These are phyloP conservation scores for Natator depressus DNA, from an alignment of 2,113 vertebrate species.

Conservation along the genomic window DNA sequence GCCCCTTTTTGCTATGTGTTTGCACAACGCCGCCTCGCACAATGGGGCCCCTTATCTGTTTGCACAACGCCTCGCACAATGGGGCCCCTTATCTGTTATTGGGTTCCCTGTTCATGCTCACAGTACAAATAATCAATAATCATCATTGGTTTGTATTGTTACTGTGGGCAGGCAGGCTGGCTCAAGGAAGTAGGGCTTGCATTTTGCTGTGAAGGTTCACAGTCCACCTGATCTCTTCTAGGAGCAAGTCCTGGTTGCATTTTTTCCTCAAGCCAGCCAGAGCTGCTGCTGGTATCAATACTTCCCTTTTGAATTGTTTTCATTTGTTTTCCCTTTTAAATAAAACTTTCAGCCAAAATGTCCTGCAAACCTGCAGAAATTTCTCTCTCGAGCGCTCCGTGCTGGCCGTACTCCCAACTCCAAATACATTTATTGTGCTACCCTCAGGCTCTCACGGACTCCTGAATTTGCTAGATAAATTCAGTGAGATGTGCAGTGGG, in stretches of 20 bases:
- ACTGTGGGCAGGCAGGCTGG: neutral
- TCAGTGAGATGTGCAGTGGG: neutral
- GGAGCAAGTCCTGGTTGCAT: neutral
- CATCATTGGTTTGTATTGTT: neutral
- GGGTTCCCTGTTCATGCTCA: neutral
- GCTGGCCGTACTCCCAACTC: neutral
- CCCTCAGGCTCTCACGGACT: neutral
- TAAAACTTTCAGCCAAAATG: neutral
- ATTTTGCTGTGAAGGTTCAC: neutral
- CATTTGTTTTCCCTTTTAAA: neutral
- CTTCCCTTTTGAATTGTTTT: neutral
- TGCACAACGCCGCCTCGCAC: neutral
- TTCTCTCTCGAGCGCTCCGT: neutral
- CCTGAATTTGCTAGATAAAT: neutral
- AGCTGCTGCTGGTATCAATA: neutral
- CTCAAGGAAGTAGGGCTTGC: neutral
- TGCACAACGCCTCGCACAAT: neutral
- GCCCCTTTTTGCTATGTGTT: neutral
- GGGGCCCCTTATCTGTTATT: neutral
- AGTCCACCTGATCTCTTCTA: neutral
- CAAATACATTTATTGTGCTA: neutral
- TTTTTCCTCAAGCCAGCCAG: neutral
- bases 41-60: neutral
- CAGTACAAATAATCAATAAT: neutral
- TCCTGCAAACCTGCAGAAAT: neutral